Percentiles rank a stretch among this genome's conserved stretches.
Conservation (phyloP, 2,113 vertebrate genomes). For the Rhagologus leucostigma region DNA sequence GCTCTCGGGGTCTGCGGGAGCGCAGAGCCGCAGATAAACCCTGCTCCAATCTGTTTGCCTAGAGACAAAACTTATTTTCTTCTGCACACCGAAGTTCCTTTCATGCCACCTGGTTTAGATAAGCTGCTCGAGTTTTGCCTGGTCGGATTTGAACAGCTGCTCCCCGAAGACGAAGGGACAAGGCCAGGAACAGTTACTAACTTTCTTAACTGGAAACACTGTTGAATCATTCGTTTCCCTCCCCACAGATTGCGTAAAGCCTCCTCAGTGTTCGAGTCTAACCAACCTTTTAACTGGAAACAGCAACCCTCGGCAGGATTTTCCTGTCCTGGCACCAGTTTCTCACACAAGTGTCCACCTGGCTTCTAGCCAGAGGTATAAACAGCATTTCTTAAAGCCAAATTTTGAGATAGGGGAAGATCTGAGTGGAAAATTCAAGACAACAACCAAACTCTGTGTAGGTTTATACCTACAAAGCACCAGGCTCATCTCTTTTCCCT, state of each 20-base stretch:
- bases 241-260: neutral
- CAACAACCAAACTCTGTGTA: neutral
- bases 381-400: neutral
- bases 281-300: conserved; percentile 25
- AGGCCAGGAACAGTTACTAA: conserved; percentile 32
- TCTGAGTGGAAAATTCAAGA: neutral
- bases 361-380: neutral
- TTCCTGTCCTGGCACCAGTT: neutral
- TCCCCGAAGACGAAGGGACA: neutral
- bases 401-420: neutral
- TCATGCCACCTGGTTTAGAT: conserved; percentile 42
- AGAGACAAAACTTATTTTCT: conserved; percentile 15
- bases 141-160: conserved; percentile 1
- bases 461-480: neutral
- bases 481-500: neutral
- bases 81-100: neutral
- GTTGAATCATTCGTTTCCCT: neutral
- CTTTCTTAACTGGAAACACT: conserved; percentile 15
- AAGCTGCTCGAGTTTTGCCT: neutral
- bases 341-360: neutral
- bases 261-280: neutral
- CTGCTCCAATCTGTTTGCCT: neutral
- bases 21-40: neutral
- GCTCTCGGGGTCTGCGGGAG: neutral
- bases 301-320: neutral